Evolutionary conservation across 2,888 invertebrate species (phyloP), one percentile per base, ranked within the genome.

Genomic region (Caenorhabditis japonica): DNA sequence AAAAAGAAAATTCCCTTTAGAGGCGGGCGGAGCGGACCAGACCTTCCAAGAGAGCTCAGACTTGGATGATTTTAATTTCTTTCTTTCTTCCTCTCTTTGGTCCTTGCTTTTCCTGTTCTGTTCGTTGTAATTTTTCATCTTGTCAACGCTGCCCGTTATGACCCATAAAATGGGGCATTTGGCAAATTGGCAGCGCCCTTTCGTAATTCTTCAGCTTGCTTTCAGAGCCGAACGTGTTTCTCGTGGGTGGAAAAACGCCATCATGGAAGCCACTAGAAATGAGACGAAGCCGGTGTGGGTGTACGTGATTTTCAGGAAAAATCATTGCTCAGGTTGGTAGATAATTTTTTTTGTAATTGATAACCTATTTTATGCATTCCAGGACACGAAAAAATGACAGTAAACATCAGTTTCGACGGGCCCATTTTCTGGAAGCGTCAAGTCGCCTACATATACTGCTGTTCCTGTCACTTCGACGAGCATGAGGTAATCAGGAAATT

Each of bases 361-460:
- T 36, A 0, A 30, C 39, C n/a, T 19, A 25, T 41, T 30, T 13
- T 3, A 21, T 27, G 17, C 3, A 36, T 61, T 73, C 12, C 47
- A 77, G 86, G 85, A 0, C 87, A 87, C 76, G 86, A 86, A 36
- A 83, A 84, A 68, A 82, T 86, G 81, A 82, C 83, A 52, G 84
- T 87, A 13, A 87, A 88, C 71, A 79, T 83, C 49, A 78, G 81
- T 41, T 79, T 79, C 49, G 87, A 87, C 51, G 87, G 87, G 1
- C 87, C 87, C 12, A 85, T 87, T 33, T 87, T 87, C 74, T 87
- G 87, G 87, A 81, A 83, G 41, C 80, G 86, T 33, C 84, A 83
- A 55, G 88, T 87, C 47, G 81, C 81, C 46, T 87, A 85, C 73
- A 83, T 87, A 70, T 87, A 87, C 76, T 85, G 84, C 61, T 87